Base-by-base conservation (phyloP, 2,113 vertebrate genomes). In the Thomomys bottae region DNA sequence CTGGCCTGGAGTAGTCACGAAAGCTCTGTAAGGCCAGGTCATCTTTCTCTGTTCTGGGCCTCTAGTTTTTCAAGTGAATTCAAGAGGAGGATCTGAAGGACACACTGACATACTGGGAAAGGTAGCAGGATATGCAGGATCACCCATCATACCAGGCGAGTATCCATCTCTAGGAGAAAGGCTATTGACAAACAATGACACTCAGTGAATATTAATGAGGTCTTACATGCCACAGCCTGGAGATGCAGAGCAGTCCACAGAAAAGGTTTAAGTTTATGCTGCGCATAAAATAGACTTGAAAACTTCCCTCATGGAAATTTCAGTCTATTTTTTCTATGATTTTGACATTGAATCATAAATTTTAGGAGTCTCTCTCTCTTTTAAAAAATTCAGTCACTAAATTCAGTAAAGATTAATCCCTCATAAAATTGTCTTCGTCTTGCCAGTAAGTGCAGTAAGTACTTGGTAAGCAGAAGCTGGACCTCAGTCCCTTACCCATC, bases 391-490 rank as follows among this genome's bases (percentile, higher is more conserved):
- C 45, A 49, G 14, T 49, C 45, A 89, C 12, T 38, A 82, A 94
- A 90, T 84, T 83, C 75, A 91, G 75, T 49, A 82, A 68, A 86
- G n/a, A 63, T 92, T 66, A 40, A 17, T 80, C 1, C 1, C 34
- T 84, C 45, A 67, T 28, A 90, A 79, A 34, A 45, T n/a, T 21
- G 17, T 71, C 85, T 68, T 81, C 38, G 49, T 49, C 12, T 30
- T 73, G 54, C 36, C 80, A 90, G 42, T 38, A 93, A 83, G 70
- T 87, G 81, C 87, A 94, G 15, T 42, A 8, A 87, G 42, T 71
- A 36, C 34, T 78, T 11, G 0, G n/a, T 90, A 87, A 84, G 64
- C 68, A 92, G 85, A 93, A 96, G 78, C 49, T 42, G 28, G 8
- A 68, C 1, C 34, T 88, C 54, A 49, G 45, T 23, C 21, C 42